Evolutionary conservation across 1,140 invertebrate genomes (phyloP).

Genomic region (Xylocopa sonorina): DNA sequence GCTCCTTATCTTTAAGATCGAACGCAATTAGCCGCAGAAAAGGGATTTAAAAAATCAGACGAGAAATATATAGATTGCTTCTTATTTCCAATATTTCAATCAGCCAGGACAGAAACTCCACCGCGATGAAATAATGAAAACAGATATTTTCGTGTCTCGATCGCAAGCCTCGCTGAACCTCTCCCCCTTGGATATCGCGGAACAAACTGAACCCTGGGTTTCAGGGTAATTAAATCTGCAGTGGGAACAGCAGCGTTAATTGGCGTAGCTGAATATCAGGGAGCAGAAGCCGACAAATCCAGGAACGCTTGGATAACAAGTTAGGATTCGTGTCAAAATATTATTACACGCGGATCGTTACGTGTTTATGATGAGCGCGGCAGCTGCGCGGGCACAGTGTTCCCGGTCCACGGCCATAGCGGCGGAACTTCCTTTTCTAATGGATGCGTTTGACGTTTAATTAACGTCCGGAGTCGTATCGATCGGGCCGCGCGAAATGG

Average conservation of each 20-base stretch:
- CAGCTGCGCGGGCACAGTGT: not conserved
- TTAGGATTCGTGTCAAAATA: not conserved
- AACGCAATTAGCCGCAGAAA: not conserved
- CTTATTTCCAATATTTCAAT: not conserved
- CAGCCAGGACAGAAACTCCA: not conserved
- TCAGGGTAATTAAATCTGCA: too few relatives aligned
- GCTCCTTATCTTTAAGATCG: too few relatives aligned
- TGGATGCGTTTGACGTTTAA: slow-evolving; percentile 31
- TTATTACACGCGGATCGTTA: not conserved
- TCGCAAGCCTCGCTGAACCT: not conserved
- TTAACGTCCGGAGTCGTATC: slow-evolving; percentile 14
- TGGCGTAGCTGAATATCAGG: not conserved
- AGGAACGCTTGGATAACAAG: not conserved
- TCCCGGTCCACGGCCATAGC: not conserved
- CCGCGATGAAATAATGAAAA: not conserved
- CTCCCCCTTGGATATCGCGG: not conserved
- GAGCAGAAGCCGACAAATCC: too few relatives aligned
- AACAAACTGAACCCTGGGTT: not conserved
- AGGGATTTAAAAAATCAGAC: not conserved
- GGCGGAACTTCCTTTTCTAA: slow-evolving; percentile 28
- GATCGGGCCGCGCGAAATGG: not conserved
- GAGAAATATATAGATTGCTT: not conserved
- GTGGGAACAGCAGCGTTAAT: too few relatives aligned
- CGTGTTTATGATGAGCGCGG: not conserved
- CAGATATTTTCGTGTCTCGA: not conserved